Evolutionary conservation across 2,113 vertebrate genomes (phyloP).

Genomic region (Gadus chalcogrammus): DNA sequence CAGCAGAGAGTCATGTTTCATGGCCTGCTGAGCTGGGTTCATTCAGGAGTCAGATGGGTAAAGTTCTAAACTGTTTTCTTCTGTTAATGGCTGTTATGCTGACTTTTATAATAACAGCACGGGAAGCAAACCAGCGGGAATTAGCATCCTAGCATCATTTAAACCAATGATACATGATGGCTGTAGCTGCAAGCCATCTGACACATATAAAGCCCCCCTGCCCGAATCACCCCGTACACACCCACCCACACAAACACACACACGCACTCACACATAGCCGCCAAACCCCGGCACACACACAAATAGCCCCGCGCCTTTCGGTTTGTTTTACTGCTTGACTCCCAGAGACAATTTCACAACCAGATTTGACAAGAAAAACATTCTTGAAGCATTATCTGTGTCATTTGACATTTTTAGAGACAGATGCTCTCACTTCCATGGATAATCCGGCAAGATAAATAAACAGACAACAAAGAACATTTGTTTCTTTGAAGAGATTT

Average conservation of each 20-base stretch:
- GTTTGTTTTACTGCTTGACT: slow-evolving; percentile 52
- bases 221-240: neutral
- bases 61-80: slow-evolving; percentile 68
- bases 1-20: slow-evolving; percentile 67
- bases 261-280: slow-evolving; percentile 21
- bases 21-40: slow-evolving; percentile 67
- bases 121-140: slow-evolving; percentile 63
- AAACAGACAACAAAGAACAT: no score
- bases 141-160: slow-evolving; percentile 68
- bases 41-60: slow-evolving; percentile 71
- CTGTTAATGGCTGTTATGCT: slow-evolving; percentile 70
- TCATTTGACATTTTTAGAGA: slow-evolving; percentile 50
- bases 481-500: no score
- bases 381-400: slow-evolving; percentile 49
- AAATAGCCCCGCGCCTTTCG: neutral
- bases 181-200: slow-evolving; percentile 52
- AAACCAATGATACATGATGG: slow-evolving; percentile 66
- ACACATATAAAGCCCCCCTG: slow-evolving; percentile 19
- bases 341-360: slow-evolving; percentile 59
- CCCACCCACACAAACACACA: slow-evolving; percentile 26
- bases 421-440: no score
- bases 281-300: neutral
- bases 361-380: slow-evolving; percentile 57
- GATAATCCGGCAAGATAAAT: no score
- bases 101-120: slow-evolving; percentile 70